These are phyloP conservation scores for Geotrupes spiniger DNA, from an alignment of 2,888 invertebrate species.

Conservation along the genomic window DNA sequence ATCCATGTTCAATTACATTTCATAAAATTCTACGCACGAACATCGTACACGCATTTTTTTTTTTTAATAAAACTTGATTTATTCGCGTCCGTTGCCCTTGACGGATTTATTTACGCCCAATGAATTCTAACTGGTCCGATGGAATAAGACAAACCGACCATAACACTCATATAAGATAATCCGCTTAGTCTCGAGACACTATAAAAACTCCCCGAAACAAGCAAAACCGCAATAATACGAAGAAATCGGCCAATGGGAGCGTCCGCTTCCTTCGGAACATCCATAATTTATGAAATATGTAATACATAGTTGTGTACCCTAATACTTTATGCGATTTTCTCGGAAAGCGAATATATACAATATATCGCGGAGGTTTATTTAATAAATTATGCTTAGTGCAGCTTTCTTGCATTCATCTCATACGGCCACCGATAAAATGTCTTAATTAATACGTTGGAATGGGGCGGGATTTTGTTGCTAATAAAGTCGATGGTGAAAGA, in stretches of 20 bases:
- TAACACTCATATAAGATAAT: slow-evolving; percentile 9
- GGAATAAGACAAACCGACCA: slow-evolving; percentile 7
- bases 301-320: slow-evolving; percentile 8
- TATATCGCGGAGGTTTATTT: too few relatives aligned
- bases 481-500: too few relatives aligned
- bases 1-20: too few relatives aligned
- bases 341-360: background rate
- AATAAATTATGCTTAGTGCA: too few relatives aligned
- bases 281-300: slow-evolving; percentile 12
- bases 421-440: too few relatives aligned
- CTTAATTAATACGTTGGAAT: too few relatives aligned
- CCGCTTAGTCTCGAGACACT: slow-evolving; percentile 12
- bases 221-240: slow-evolving; percentile 7
- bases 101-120: too few relatives aligned
- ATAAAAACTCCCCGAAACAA: slow-evolving; percentile 14
- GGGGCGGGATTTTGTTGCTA: too few relatives aligned
- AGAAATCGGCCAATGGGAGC: background rate
- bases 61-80: too few relatives aligned
- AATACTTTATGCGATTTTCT: slow-evolving; percentile 1
- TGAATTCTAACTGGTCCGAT: slow-evolving; percentile 5
- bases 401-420: too few relatives aligned
- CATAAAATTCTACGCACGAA: too few relatives aligned
- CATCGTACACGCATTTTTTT: too few relatives aligned
- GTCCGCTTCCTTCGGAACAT: slow-evolving; percentile 2
- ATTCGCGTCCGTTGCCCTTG: background rate